Evolutionary conservation across 37 sponge, comb jelly and placozoan genomes (phyloP).

Genomic region (Bolinopsis microptera): DNA sequence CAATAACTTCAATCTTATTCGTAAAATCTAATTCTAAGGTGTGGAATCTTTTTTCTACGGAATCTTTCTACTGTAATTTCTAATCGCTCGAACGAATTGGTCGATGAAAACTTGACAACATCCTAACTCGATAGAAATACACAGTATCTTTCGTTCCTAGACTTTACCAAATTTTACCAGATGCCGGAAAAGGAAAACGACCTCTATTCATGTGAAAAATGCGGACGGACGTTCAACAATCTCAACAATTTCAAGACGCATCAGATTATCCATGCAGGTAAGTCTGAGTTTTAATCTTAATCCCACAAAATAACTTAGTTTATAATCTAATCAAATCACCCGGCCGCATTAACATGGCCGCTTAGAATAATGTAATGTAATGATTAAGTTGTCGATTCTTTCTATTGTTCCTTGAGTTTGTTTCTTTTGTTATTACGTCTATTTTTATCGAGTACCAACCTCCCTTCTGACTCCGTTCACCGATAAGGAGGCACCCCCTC

Average conservation of each 20-base stretch:
- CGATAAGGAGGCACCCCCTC: not conserved
- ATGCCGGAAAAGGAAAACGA: slow-evolving; percentile 3
- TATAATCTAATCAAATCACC: not conserved
- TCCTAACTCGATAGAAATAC: too few relatives aligned
- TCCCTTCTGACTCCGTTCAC: not conserved
- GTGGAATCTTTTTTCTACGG: too few relatives aligned
- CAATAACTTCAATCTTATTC: too few relatives aligned
- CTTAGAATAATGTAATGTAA: not conserved
- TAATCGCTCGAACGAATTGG: too few relatives aligned
- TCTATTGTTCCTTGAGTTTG: not conserved
- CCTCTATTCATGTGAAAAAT: not conserved
- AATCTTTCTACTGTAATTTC: too few relatives aligned
- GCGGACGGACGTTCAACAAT: not conserved
- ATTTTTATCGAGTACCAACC: not conserved
- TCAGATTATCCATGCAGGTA: slow-evolving; percentile 7
- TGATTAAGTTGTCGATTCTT: not conserved
- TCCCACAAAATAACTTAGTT: not conserved
- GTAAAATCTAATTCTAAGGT: too few relatives aligned
- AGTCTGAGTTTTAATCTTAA: not conserved
- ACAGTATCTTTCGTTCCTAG: too few relatives aligned
- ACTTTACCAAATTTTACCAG: not conserved
- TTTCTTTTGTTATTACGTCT: not conserved
- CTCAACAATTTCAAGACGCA: slow-evolving; percentile 13
- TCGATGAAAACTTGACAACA: too few relatives aligned
- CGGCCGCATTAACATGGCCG: not conserved